Base-by-base conservation (phyloP, 1,140 invertebrate species). In the Bombus waltoni region DNA sequence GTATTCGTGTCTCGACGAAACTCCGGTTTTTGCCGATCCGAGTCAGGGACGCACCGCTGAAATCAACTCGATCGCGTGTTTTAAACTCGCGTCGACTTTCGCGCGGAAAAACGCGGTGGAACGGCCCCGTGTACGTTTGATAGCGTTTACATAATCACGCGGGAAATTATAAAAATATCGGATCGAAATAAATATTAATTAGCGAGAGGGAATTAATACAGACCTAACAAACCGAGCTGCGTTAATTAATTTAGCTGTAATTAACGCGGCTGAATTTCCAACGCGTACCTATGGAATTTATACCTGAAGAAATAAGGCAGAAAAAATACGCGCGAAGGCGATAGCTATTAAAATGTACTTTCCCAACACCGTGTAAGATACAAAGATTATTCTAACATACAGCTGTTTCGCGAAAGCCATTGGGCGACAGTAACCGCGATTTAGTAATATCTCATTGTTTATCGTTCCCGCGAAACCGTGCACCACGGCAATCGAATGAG, bases 181-280 rank as follows among this genome's bases (percentile, higher is more conserved):
- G 11, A 42, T 44, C 15, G 71, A 82, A 8, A 53, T 22, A 22
- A 53, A 53, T 53, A 53, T 53, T 53, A 53, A 53, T 53, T 53
- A 53, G 47, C 47, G 6, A 22, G 18, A 22, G 18, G 1, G 18
- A 53, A 53, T 53, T 53, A 53, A 53, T 22, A 8, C 47, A 53
- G 47, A 53, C 6, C 18, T 22, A 53, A 53, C 18, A 53, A 53
- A 53, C 47, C 18, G 18, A 82, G 70, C 40, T 72, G 76, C 80
- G 53, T 81, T 87, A 89, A 89, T 89, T 89, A 87, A 83, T 89
- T 83, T 79, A 81, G 70, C 76, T 65, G 68, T 74, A 89, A 89
- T 89, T 89, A 89, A 81, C 66, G 35, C 32, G 59, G 38, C 44
- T 71, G 68, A 85, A 53, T 71, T 83, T 77, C 25, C 25, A 70